phyloP scores from a whole-genome alignment of 2,797 vertebrate species.

The Ficedula albicollis region DNA sequence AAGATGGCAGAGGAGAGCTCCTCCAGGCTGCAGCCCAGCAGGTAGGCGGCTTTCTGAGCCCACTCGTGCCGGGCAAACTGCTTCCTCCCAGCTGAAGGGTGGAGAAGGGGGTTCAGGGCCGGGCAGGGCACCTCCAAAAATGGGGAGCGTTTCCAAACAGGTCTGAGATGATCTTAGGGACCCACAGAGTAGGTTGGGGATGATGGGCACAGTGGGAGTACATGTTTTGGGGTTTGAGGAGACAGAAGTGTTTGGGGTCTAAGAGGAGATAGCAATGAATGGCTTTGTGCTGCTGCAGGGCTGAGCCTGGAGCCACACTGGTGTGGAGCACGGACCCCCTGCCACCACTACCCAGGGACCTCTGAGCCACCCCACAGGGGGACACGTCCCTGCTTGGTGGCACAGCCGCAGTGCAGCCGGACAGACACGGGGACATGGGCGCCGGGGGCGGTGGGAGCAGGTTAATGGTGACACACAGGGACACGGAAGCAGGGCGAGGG shows the following conservation, averaged over 20 bases:
- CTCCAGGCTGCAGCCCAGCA: conserved; percentile 93
- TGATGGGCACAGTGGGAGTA: background rate
- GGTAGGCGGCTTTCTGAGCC: conserved; percentile 96
- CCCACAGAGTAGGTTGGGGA: background rate
- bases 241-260: background rate
- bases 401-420: rapidly evolving
- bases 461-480: conserved; percentile 39
- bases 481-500: rapidly evolving
- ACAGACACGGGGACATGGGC: background rate
- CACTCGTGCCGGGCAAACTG: conserved; percentile 97
- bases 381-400: background rate
- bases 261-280: background rate
- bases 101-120: background rate
- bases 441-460: background rate
- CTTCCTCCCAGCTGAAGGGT: conserved; percentile 84
- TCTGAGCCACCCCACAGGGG: background rate
- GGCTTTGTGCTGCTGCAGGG: background rate
- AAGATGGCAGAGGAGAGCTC: conserved; percentile 95
- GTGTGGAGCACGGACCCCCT: rapidly evolving
- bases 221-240: background rate
- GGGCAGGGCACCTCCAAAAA: background rate
- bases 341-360: background rate
- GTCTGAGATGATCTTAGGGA: background rate
- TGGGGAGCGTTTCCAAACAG: rapidly evolving
- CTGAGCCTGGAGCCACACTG: background rate